Evolutionary conservation across 2,888 invertebrate species (phyloP).

Genomic region (Drosophila cracens): DNA sequence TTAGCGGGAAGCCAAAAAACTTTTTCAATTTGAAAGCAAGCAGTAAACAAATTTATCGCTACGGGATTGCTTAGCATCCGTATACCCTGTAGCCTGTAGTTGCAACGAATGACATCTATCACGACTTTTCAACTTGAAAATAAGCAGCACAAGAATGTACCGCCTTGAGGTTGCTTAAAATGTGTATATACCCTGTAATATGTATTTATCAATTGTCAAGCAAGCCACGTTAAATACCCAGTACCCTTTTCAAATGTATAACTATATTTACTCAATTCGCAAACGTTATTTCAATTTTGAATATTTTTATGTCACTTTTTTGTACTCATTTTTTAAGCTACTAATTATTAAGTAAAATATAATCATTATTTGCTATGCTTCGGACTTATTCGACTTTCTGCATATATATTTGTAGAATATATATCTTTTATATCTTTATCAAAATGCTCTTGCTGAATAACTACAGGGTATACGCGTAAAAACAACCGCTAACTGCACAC

Average conservation of each 20-base stretch:
- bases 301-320: too few relatives aligned
- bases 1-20: conserved; percentile 62
- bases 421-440: too few relatives aligned
- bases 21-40: conserved; percentile 71
- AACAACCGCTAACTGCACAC: conserved; percentile 11
- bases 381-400: too few relatives aligned
- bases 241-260: accelerated
- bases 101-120: background rate
- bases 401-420: too few relatives aligned
- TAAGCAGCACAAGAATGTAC: too few relatives aligned
- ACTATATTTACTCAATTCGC: too few relatives aligned
- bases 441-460: background rate
- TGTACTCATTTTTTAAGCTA: too few relatives aligned
- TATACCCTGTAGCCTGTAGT: conserved; percentile 24
- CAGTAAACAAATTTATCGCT: background rate
- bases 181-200: background rate
- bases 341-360: too few relatives aligned
- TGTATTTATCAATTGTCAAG: background rate
- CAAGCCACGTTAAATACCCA: background rate
- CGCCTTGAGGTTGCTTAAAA: background rate
- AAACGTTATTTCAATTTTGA: too few relatives aligned
- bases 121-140: background rate
- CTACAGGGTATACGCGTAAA: conserved; percentile 33
- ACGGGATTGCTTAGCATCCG: accelerated
- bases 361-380: too few relatives aligned